These are phyloP conservation scores for Rhodinocichla rosea DNA, from an alignment of 2,113 vertebrate species.

Conservation along the genomic window DNA sequence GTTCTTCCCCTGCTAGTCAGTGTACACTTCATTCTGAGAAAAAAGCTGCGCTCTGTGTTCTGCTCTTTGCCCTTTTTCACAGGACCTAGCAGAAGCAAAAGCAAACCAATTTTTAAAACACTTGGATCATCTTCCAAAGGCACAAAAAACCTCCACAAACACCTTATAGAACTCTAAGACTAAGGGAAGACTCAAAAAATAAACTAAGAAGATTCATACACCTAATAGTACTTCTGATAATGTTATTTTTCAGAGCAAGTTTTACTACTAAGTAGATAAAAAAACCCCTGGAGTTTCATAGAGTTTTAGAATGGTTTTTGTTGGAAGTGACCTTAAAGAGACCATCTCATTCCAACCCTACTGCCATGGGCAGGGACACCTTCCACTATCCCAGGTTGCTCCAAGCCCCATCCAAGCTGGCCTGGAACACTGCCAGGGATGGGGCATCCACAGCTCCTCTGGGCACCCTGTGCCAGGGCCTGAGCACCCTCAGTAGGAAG, in stretches of 20 bases:
- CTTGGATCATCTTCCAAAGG: neutral
- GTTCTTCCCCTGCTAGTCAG: slow-evolving; percentile 94
- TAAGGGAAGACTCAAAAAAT: neutral
- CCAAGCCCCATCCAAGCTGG: neutral
- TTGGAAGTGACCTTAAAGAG: neutral
- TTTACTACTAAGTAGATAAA: neutral
- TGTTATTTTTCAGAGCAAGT: neutral
- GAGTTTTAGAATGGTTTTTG: neutral
- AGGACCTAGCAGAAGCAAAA: slow-evolving; percentile 76
- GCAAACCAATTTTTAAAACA: slow-evolving; percentile 16
- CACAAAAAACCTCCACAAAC: neutral
- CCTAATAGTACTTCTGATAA: neutral
- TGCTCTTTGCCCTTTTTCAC: slow-evolving; percentile 90
- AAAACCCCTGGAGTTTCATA: neutral
- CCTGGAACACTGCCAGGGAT: neutral
- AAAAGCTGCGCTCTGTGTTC: slow-evolving; percentile 90
- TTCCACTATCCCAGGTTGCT: neutral
- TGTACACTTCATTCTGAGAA: slow-evolving; percentile 98
- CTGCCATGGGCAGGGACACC: neutral
- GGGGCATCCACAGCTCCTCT: neutral
- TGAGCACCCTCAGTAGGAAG: rapidly evolving
- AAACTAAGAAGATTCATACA: neutral
- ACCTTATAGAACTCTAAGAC: rapidly evolving
- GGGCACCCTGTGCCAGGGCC: neutral
- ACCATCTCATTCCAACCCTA: rapidly evolving